These are phyloP conservation scores for Holcopasites calliopsidis DNA, from an alignment of 1,140 invertebrate genomes.

Conservation along the genomic window DNA sequence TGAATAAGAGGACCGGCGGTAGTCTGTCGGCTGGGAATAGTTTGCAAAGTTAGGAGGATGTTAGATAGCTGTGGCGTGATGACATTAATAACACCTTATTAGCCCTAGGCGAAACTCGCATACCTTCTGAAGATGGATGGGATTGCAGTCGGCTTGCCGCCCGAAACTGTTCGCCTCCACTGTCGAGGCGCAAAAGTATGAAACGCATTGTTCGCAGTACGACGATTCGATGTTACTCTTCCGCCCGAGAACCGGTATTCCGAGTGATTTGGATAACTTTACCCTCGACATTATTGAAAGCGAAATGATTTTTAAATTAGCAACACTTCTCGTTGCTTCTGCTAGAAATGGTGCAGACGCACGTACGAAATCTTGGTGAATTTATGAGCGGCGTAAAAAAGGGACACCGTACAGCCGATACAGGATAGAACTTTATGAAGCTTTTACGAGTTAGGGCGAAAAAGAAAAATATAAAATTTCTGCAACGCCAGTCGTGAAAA, in stretches of 20 bases:
- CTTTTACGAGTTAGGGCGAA: slow-evolving; percentile 28
- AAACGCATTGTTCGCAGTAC: slow-evolving; percentile 30
- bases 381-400: slow-evolving; percentile 24
- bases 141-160: slow-evolving; percentile 52
- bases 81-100: slow-evolving; percentile 70
- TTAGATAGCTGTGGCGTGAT: slow-evolving; percentile 62
- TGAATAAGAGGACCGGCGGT: slow-evolving; percentile 38
- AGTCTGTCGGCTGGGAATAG: slow-evolving; percentile 55
- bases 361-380: slow-evolving; percentile 4
- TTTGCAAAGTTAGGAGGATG: slow-evolving; percentile 64
- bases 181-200: slow-evolving; percentile 31
- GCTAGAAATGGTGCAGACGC: not conserved
- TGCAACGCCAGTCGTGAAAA: slow-evolving; percentile 24
- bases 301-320: too few species aligned
- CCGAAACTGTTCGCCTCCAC: slow-evolving; percentile 15
- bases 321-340: too few species aligned
- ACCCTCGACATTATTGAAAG: too few species aligned
- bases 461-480: slow-evolving; percentile 45
- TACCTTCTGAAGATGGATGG: slow-evolving; percentile 60
- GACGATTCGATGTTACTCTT: slow-evolving; percentile 32
- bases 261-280: too few species aligned
- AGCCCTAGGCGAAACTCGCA: slow-evolving; percentile 59
- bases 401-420: slow-evolving; percentile 11
- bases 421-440: slow-evolving; percentile 17
- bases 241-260: too few species aligned